These are phyloP conservation scores for Acanthisitta chloris DNA, from an alignment of 2,113 vertebrate species.

Conservation along the genomic window DNA sequence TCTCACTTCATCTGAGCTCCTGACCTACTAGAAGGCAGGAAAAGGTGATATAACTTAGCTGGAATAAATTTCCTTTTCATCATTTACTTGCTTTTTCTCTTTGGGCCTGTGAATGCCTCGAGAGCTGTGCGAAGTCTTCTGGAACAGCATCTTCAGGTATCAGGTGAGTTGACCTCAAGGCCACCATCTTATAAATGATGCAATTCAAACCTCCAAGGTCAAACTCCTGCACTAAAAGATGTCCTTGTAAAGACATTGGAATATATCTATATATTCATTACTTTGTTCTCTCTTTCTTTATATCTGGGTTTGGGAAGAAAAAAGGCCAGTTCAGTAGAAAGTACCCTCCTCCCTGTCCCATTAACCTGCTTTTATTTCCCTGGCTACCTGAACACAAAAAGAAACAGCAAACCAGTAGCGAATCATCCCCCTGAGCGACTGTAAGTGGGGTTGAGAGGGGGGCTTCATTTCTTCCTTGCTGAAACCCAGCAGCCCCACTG, in stretches of 20 bases:
- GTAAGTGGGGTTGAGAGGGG: not conserved
- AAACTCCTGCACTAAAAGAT: not conserved
- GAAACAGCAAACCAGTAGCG: not conserved
- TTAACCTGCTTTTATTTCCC: conserved; percentile 49
- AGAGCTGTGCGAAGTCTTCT: not conserved
- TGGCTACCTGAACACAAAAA: not conserved
- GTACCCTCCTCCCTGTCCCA: not conserved
- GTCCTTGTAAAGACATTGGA: not conserved
- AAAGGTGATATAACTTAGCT: not conserved
- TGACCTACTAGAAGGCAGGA: not conserved
- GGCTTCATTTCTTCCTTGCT: accelerated
- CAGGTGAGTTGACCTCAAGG: not conserved
- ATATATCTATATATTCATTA: not conserved
- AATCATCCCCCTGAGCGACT: accelerated
- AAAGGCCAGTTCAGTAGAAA: not conserved
- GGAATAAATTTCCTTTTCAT: not conserved
- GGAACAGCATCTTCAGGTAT: not conserved
- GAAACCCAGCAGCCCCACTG: not conserved
- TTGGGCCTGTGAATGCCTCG: not conserved
- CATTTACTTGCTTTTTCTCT: not conserved
- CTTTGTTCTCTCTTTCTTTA: not conserved
- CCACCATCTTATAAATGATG: not conserved
- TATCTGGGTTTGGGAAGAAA: not conserved
- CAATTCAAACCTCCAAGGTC: not conserved
- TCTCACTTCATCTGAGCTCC: not conserved